Percentiles rank a stretch among this genome's conserved stretches.
These are phyloP conservation scores for Sylvilagus bachmani DNA, from an alignment of 2,113 vertebrate genomes.

Conservation along the genomic window DNA sequence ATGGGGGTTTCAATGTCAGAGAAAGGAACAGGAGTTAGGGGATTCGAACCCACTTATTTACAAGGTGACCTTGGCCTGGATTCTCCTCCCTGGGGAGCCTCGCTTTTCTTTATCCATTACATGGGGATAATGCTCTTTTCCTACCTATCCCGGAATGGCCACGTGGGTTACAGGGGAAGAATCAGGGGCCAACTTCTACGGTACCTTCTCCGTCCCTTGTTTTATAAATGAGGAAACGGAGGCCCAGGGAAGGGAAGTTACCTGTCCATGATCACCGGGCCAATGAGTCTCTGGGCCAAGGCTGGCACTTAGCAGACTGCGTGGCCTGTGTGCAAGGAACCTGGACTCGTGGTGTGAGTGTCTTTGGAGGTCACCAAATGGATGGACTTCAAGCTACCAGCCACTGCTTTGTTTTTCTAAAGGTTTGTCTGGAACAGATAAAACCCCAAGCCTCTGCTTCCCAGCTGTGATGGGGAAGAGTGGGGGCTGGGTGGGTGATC, in stretches of 20 bases:
- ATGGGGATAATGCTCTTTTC: neutral
- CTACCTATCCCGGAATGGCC: neutral
- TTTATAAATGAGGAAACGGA: neutral
- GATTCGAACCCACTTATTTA: neutral
- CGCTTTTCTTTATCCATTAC: neutral
- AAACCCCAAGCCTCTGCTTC: neutral
- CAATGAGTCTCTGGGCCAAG: neutral
- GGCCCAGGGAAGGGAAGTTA: neutral
- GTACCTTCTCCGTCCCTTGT: neutral
- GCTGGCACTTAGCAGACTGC: neutral
- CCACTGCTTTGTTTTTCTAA: slow-evolving; percentile 39
- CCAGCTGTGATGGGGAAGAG: neutral
- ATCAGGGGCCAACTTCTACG: neutral
- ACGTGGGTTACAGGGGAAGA: neutral
- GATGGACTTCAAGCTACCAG: neutral
- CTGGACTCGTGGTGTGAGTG: neutral
- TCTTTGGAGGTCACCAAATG: neutral
- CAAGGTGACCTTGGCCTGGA: neutral
- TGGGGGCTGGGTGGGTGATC: neutral
- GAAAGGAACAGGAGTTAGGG: neutral
- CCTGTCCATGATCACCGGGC: neutral
- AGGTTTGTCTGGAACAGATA: neutral
- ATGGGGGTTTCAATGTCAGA: neutral
- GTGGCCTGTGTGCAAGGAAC: neutral
- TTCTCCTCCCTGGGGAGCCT: neutral